Conservation (phyloP, 2,113 vertebrate genomes). For the Spilogale gracilis region DNA sequence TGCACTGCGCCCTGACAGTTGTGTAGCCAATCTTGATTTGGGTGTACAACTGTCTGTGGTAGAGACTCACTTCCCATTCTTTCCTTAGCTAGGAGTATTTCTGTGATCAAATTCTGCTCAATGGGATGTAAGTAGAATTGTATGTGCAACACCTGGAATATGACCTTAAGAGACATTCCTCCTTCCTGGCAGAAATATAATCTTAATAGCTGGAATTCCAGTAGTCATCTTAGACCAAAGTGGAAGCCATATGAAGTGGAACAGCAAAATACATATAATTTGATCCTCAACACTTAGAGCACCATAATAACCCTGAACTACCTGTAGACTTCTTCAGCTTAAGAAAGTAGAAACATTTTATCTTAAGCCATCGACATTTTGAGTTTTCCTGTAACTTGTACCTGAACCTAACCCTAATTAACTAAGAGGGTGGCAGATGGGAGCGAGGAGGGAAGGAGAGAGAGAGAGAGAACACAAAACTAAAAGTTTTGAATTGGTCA, state of each 20-base stretch:
- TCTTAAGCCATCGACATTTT: not conserved
- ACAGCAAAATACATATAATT: not conserved
- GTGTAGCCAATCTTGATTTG: not conserved
- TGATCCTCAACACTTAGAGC: not conserved
- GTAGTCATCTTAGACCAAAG: not conserved
- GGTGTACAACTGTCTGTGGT: not conserved
- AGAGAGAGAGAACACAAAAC: not conserved
- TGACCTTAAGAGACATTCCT: constrained; percentile 8
- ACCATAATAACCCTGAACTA: not conserved
- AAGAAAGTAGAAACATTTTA: constrained; percentile 4
- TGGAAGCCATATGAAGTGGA: not conserved
- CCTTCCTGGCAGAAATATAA: not conserved
- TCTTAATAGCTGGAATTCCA: not conserved
- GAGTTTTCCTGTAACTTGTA: not conserved
- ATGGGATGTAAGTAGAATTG: not conserved
- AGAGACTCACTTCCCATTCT: not conserved
- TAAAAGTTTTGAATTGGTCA: not conserved
- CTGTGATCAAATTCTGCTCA: constrained; percentile 2
- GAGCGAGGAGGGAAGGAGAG: not conserved
- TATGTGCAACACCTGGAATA: not conserved
- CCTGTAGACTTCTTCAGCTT: not conserved
- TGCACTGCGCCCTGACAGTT: not conserved
- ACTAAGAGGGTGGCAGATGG: not conserved
- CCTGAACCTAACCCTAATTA: not conserved
- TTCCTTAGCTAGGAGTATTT: not conserved